Conservation (phyloP, 2,797 vertebrate genomes). For the Pteronotus mesoamericanus region DNA sequence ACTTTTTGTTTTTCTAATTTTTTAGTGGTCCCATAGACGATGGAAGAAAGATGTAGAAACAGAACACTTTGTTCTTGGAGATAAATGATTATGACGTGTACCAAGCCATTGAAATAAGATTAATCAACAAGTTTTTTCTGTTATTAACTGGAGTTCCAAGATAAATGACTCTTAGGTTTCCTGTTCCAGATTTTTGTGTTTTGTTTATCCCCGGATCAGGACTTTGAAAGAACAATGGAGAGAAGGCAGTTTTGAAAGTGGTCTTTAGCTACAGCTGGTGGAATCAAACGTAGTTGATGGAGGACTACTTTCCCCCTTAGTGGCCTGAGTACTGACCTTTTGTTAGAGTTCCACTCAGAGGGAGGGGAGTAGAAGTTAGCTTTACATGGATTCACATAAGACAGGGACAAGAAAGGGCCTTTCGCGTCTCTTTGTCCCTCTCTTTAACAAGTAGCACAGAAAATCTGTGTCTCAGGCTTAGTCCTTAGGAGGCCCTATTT, state of each 20-base stretch:
- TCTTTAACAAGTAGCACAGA: not conserved
- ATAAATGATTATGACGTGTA: not conserved
- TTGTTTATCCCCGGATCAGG: not conserved
- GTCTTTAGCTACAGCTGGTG: not conserved
- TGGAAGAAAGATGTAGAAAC: not conserved
- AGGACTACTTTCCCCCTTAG: not conserved
- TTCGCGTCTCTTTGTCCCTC: not conserved
- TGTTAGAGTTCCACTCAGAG: not conserved
- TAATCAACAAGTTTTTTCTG: not conserved
- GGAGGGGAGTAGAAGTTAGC: not conserved
- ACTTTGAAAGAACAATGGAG: not conserved
- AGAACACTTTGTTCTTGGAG: not conserved
- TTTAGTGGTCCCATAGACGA: not conserved
- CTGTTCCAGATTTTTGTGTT: not conserved
- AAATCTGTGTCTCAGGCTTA: not conserved
- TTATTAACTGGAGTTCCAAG: not conserved
- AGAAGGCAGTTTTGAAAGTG: not conserved
- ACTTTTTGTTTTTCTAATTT: not conserved
- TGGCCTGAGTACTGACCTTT: not conserved
- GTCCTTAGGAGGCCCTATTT: not conserved
- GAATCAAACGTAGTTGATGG: not conserved
- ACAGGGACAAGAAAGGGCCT: not conserved
- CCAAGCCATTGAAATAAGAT: not conserved
- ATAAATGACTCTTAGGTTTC: not conserved
- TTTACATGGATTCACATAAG: not conserved